Evolutionary conservation across 2,797 vertebrate genomes (phyloP), one percentile per base, ranked within the genome.

Genomic region (Hippoglossus hippoglossus): DNA sequence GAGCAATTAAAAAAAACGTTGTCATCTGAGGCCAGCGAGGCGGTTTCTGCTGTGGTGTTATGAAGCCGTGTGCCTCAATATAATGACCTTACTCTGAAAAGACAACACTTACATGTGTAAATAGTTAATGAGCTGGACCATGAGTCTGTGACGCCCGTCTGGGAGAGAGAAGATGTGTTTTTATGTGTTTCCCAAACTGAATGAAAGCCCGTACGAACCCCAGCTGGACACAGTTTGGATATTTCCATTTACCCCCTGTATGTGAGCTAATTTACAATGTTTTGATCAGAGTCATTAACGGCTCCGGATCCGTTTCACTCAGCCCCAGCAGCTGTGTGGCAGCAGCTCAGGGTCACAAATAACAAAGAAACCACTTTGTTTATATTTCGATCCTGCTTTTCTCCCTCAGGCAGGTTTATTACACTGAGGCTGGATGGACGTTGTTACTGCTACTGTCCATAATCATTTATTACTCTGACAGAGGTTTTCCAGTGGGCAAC

Each of bases 331-430:
- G 68, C 67, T 55, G 57, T 67, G 70, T 63, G 77, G 61, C 67
- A 76, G 47, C 73, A 53, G 66, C 63, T 67, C 36, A 9, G 58
- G 31, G 64, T 67, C 63, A 55, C 34, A 47, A 47, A 58, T 28
- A 54, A 63, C 69, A 75, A 66, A 61, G 44, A 63, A 54, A 64
- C 10, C 56, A 60, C 61, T 82, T 59, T 82, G 73, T 75, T 85
- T 85, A 64, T 46, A 75, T 67, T 46, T 76, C 44, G 25, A 60
- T 66, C 25, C 62, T 67, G 41, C 34, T 56, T 82, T 84, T 59
- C 47, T n/a, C 26, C n/a, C 58, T 57, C 25, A 24, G 67, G 55
- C 31, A 68, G 39, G 50, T 69, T 82, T 71, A 72, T 57, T 58
- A 51, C 24, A 65, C 22, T 1, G 1, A 51, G 24, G 41, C 65